phyloP scores from a whole-genome alignment of 2,113 vertebrate genomes.

The Anthoscopus minutus region DNA sequence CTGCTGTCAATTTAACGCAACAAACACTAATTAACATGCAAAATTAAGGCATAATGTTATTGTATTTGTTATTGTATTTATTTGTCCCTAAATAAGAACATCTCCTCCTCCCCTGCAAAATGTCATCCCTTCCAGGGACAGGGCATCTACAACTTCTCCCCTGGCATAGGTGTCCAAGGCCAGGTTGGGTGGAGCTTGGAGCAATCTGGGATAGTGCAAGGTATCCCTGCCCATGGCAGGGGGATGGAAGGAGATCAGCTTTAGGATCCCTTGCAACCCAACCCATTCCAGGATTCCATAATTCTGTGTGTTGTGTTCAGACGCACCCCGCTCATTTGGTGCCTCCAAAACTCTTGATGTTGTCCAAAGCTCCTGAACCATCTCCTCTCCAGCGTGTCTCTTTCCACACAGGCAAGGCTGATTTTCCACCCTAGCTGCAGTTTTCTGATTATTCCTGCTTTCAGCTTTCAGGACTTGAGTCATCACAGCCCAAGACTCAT shows the following conservation, averaged over 20 bases:
- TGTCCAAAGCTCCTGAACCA: fast-evolving
- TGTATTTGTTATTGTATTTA: background rate
- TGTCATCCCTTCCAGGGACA: background rate
- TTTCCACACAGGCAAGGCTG: background rate
- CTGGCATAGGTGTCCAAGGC: background rate
- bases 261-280: background rate
- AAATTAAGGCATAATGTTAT: background rate
- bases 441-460: background rate
- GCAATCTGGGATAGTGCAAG: background rate
- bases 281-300: background rate
- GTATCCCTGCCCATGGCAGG: background rate
- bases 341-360: fast-evolving
- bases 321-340: fast-evolving
- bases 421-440: background rate
- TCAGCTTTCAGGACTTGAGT: background rate
- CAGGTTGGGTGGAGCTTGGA: fast-evolving
- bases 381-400: background rate
- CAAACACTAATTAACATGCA: background rate
- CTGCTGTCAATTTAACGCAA: background rate
- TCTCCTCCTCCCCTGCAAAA: too few species aligned
- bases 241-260: background rate
- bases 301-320: background rate
- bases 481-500: background rate
- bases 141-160: background rate
- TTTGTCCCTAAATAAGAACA: background rate